Base-by-base conservation (phyloP, 2,797 vertebrate species). In the Tapirus indicus region DNA sequence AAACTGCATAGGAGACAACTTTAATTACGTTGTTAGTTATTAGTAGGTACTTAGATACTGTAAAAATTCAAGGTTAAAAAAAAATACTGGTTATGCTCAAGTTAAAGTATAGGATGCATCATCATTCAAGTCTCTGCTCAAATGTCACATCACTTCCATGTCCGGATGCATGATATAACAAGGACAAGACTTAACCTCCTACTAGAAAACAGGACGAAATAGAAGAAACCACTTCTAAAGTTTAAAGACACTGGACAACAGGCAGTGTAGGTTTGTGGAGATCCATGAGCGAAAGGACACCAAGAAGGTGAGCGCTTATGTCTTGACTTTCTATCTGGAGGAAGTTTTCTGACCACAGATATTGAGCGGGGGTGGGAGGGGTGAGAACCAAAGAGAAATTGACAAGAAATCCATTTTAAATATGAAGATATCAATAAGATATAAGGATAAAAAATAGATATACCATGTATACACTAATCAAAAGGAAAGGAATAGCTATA, bases 51-150 rank as follows among this genome's bases (percentile, higher is more conserved):
- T 47, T 4, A 92, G 44, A 69, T 13, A 86, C 64, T 60, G 32
- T 8, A 80, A 79, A 82, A 72, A 79, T 49, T 93, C 7, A 68
- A 92, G 84, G 47, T 6, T 44, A 25, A 69, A 78, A 49, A 74
- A 56, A 56, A 68, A 44, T 20, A 41, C 7, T 77, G 16, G 17
- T 47, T 86, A 49, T 64, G n/a, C 41, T 7, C 29, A 58, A 56
- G 16, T 89, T 83, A 88, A 97, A 82, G 71, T 54, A 52, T 16
- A 80, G 86, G 18, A 60, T 9, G 17, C 17, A n/a, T 77, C 41
- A 56, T 83, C 6, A 47, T 21, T 68, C 52, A 77, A 79, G n/a
- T 38, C 8, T 35, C 32, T 75, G 52, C 4, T 86, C 23, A 75
- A 60, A 35, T 17, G 29, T 56, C 41, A 78, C 12, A 11, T 54